A percentile compares a stretch with the other conserved stretches of the same genome.
phyloP scores from a whole-genome alignment of 2,797 vertebrate species.

The Coreius guichenoti region DNA sequence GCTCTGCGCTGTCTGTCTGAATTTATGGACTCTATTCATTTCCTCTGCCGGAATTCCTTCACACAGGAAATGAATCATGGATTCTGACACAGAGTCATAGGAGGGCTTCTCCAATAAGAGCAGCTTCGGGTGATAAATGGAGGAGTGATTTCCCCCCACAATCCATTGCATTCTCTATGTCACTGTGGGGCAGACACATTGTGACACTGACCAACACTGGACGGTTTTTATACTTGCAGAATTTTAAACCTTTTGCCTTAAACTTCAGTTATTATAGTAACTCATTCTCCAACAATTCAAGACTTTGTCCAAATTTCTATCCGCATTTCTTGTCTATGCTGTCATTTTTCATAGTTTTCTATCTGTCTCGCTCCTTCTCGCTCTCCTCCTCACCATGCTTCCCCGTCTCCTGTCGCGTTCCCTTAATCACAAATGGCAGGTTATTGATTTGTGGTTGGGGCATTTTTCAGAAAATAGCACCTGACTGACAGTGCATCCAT shows the following conservation, averaged over 20 bases:
- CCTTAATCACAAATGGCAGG: constrained; percentile 64
- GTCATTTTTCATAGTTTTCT: constrained; percentile 64
- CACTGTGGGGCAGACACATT: constrained; percentile 42
- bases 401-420: constrained; percentile 61
- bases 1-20: constrained; percentile 77
- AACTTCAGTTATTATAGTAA: neutral
- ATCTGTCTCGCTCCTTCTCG: constrained; percentile 54
- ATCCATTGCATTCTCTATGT: constrained; percentile 75
- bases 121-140: constrained; percentile 70
- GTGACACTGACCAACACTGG: neutral
- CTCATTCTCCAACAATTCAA: neutral
- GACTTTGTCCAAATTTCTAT: neutral
- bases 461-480: constrained; percentile 60
- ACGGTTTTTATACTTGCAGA: neutral
- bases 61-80: constrained; percentile 80
- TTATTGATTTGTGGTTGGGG: constrained; percentile 58
- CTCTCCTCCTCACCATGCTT: constrained; percentile 57
- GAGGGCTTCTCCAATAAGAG: constrained; percentile 75
- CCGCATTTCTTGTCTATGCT: constrained; percentile 52
- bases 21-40: constrained; percentile 80
- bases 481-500: constrained; percentile 52
- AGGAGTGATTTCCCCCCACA: constrained; percentile 74
- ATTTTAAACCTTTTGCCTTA: neutral
- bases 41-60: constrained; percentile 71
- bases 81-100: constrained; percentile 76